A percentile compares a stretch with the other conserved stretches of the same genome.
Evolutionary conservation across 2,797 vertebrate genomes (phyloP).

Genomic region (Capromys pilorides): DNA sequence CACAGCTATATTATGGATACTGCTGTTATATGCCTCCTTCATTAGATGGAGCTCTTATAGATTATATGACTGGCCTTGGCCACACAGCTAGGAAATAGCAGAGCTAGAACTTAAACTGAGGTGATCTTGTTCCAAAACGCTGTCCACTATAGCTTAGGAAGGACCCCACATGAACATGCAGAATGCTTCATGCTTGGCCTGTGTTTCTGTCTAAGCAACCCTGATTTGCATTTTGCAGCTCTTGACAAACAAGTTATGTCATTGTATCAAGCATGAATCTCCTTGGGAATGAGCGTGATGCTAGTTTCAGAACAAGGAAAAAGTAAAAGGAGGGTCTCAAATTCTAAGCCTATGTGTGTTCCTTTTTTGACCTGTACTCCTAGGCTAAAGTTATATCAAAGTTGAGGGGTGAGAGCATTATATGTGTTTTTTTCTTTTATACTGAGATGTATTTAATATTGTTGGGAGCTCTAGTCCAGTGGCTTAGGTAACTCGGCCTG

Average conservation of each 20-base stretch:
- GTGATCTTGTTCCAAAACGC: background rate
- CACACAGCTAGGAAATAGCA: slow-evolving; percentile 15
- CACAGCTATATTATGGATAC: background rate
- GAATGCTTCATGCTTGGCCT: background rate
- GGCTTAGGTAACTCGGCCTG: background rate
- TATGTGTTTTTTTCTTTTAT: background rate
- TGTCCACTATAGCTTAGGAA: slow-evolving; percentile 19
- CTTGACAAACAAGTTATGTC: background rate
- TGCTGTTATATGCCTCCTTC: slow-evolving; percentile 51
- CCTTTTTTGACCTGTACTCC: background rate
- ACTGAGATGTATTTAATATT: background rate
- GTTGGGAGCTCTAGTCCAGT: slow-evolving; percentile 25
- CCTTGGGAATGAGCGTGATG: background rate
- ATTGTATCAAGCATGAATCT: background rate
- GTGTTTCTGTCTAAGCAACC: background rate
- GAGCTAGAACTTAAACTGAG: slow-evolving; percentile 16
- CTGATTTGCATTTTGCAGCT: background rate
- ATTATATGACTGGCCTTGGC: slow-evolving; percentile 14
- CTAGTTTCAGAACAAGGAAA: slow-evolving; percentile 11
- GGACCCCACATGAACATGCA: background rate
- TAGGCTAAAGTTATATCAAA: background rate
- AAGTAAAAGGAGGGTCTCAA: background rate
- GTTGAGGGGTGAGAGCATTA: background rate
- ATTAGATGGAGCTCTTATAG: background rate
- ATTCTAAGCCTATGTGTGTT: background rate